Percentiles rank a stretch among this genome's conserved stretches.
phyloP scores from a whole-genome alignment of 2,113 vertebrate species.

The Nothobranchius furzeri region DNA sequence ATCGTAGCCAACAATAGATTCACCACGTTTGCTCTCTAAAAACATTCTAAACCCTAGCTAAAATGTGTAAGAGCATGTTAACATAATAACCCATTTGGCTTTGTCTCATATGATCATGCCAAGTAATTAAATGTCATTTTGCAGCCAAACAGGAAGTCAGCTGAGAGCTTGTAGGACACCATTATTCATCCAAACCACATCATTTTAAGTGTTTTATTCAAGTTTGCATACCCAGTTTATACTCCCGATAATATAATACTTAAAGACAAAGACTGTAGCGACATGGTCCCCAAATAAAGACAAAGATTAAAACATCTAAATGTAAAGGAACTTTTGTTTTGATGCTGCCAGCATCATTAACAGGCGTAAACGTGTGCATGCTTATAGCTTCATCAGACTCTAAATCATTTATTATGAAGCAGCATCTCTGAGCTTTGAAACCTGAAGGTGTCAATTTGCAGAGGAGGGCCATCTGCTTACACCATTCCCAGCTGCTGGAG shows the following conservation, averaged over 20 bases:
- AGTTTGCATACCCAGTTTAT: no score
- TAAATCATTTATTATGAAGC: conserved; percentile 30
- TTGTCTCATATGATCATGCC: not conserved
- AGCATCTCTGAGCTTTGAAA: conserved; percentile 8
- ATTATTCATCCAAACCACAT: no score
- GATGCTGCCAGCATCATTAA: not conserved
- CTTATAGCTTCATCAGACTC: conserved; percentile 12
- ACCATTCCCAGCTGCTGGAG: conserved; percentile 60
- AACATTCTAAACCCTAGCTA: no score
- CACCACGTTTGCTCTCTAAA: no score
- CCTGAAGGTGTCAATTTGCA: conserved; percentile 33
- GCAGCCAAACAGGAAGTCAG: no score
- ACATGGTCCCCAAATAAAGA: no score
- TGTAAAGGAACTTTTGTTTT: not conserved
- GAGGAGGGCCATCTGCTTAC: conserved; percentile 12
- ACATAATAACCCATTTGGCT: not conserved
- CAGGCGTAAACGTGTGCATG: not conserved
- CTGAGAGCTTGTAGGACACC: no score
- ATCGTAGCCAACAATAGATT: no score
- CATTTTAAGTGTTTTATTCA: no score
- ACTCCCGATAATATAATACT: no score
- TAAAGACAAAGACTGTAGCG: no score
- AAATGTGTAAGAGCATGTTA: no score
- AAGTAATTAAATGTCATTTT: not conserved
- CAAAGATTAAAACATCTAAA: not conserved